Conservation (phyloP, 2,888 invertebrate genomes). For the Drosophila maculinotata region DNA sequence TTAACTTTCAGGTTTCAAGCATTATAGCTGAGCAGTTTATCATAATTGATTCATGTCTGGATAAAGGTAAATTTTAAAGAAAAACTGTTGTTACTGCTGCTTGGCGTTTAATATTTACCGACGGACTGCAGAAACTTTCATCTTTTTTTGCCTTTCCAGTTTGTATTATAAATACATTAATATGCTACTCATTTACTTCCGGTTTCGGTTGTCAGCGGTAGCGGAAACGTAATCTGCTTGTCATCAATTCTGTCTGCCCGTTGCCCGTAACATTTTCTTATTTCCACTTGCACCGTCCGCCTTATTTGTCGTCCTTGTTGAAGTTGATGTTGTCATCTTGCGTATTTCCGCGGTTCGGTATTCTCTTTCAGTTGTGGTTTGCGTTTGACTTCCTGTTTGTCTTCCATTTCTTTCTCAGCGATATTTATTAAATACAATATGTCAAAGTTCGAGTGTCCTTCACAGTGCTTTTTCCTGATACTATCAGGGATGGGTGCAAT, state of each 20-base stretch:
- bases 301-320: constrained; percentile 31
- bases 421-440: constrained; percentile 39
- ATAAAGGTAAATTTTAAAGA: background rate
- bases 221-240: constrained; percentile 80
- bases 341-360: constrained; percentile 68
- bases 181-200: constrained; percentile 64
- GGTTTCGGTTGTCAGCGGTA: constrained; percentile 68
- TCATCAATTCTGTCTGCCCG: constrained; percentile 63
- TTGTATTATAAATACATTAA: constrained; percentile 67
- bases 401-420: constrained; percentile 36
- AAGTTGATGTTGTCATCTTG: constrained; percentile 61
- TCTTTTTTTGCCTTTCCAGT: constrained; percentile 20
- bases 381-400: constrained; percentile 74
- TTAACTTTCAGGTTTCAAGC: background rate
- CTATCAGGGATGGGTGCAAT: constrained; percentile 4
- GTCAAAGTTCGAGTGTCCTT: constrained; percentile 25
- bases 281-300: constrained; percentile 16
- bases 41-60: background rate
- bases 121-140: background rate
- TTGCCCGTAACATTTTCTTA: constrained; percentile 39
- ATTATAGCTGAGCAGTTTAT: background rate
- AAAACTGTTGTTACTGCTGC: background rate
- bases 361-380: constrained; percentile 65
- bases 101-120: background rate
- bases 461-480: background rate